Evolutionary conservation across 2,888 invertebrate species (phyloP).

Genomic region (Steinernema carpocapsae): DNA sequence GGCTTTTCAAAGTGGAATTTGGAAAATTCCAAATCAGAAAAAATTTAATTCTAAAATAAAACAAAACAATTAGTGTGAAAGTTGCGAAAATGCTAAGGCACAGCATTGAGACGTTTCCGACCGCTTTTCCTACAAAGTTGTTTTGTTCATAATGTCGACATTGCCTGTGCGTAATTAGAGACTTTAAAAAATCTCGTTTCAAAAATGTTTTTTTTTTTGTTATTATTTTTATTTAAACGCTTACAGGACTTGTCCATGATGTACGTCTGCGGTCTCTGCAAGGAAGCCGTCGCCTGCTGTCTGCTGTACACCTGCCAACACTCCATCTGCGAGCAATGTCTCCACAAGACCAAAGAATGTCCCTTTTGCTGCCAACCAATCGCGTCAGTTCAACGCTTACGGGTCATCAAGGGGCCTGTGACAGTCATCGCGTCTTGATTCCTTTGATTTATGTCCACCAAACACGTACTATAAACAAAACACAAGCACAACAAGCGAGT

Average conservation of each 20-base stretch:
- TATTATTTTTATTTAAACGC: not conserved
- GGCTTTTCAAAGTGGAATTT: too few species aligned
- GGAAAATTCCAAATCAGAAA: too few species aligned
- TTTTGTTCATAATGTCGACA: too few species aligned
- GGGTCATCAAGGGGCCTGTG: conserved; percentile 3
- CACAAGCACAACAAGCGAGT: not conserved
- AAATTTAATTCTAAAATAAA: too few species aligned
- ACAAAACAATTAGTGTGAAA: too few species aligned
- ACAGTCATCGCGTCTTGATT: not conserved
- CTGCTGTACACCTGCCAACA: not conserved
- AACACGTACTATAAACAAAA: not conserved
- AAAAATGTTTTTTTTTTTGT: not conserved
- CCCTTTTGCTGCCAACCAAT: conserved; percentile 6
- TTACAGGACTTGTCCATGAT: not conserved
- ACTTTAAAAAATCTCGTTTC: too few species aligned
- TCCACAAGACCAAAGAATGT: conserved; percentile 2
- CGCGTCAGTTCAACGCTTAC: conserved; percentile 1
- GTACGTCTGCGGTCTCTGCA: conserved; percentile 15
- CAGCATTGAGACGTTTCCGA: too few species aligned
- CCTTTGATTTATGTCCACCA: too few species aligned
- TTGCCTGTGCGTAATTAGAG: too few species aligned
- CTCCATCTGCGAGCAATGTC: conserved; percentile 6
- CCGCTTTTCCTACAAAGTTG: too few species aligned
- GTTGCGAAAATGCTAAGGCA: too few species aligned
- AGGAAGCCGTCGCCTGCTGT: conserved; percentile 5